Evolutionary conservation across 2,888 invertebrate species (phyloP), one percentile per base, ranked within the genome.

Genomic region (Heliconius charithonia): DNA sequence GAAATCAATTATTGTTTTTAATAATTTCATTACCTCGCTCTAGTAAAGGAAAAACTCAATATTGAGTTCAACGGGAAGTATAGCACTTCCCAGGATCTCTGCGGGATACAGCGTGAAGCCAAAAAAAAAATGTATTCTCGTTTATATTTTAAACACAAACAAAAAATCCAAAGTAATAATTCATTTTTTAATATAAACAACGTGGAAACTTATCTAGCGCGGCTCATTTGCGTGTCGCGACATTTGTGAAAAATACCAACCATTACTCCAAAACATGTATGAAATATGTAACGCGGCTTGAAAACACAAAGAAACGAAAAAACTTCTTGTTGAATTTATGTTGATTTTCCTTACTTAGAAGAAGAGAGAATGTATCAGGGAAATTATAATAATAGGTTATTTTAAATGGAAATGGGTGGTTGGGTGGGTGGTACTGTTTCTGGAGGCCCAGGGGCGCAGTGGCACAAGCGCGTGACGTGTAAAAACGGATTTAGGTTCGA

Each of bases 191-290:
- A 51, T 51, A 69, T 70, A 76, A 62, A 59, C 59, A 37, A 7
- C 41, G 2, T 27, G 22, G 1, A 41, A 76, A 59, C 25, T 73
- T 66, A 65, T 75, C 65, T 65, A 22, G 37, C 63, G 27, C 37
- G 29, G 22, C 63, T 66, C 72, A 73, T 77, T 73, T 77, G 37
- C 56, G 65, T 25, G 10, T 32, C 65, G 65, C 72, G 77, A 77
- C 66, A 77, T 41, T 37, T 27, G 22, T 77, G 77, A 77, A 29
- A 71, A 51, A 77, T 77, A 67, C 27, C 72, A 16, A 13, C 29
- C 65, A 77, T 77, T 73, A 73, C 27, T 65, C 37, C 27, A 56
- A 32, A 41, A 16, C 77, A 25, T 37, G 75, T 75, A 62, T 59
- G 32, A 70, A 22, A 73, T 73, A 27, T 77, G 59, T 73, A 9